Evolutionary conservation across 1,140 invertebrate species (phyloP).

Genomic region (Radopholus similis): DNA sequence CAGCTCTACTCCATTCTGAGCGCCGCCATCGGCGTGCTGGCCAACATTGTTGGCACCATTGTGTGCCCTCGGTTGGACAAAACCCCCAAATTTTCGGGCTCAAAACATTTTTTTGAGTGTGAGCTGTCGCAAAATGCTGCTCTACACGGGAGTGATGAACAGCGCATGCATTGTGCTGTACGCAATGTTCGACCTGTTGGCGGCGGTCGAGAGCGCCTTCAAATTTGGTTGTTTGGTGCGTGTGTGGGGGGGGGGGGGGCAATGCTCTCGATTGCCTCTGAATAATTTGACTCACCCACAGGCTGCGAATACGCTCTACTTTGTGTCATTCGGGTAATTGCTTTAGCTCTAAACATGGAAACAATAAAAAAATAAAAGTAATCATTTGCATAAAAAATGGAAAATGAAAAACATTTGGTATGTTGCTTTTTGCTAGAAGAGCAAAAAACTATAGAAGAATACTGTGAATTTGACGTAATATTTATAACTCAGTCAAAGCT

Average conservation of each 20-base stretch:
- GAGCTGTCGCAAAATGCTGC: constrained; percentile 30
- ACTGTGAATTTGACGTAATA: too few species aligned
- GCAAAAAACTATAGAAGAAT: too few species aligned
- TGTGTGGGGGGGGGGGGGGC: background rate
- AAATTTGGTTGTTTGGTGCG: constrained; percentile 38
- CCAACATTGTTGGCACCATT: constrained; percentile 26
- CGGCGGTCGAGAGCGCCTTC: constrained; percentile 9
- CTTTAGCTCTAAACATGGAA: too few species aligned
- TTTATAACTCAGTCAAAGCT: too few species aligned
- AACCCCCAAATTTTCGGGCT: background rate
- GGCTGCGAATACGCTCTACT: background rate
- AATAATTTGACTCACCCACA: background rate
- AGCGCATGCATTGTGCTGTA: constrained; percentile 27
- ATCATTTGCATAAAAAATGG: too few species aligned
- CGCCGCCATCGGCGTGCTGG: constrained; percentile 27
- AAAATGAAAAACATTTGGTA: too few species aligned
- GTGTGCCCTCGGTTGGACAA: constrained; percentile 16
- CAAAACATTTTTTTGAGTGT: constrained; percentile 1
- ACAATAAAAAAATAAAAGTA: too few species aligned
- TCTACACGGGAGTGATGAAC: constrained; percentile 35
- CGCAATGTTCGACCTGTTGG: constrained; percentile 36
- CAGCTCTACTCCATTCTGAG: constrained; percentile 31
- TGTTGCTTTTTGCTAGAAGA: too few species aligned
- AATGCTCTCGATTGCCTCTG: background rate
- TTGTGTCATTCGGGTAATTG: constrained; percentile 10